Percentiles rank a stretch among this genome's conserved stretches.
phyloP scores from a whole-genome alignment of 2,113 vertebrate species.

The Azemiops feae region DNA sequence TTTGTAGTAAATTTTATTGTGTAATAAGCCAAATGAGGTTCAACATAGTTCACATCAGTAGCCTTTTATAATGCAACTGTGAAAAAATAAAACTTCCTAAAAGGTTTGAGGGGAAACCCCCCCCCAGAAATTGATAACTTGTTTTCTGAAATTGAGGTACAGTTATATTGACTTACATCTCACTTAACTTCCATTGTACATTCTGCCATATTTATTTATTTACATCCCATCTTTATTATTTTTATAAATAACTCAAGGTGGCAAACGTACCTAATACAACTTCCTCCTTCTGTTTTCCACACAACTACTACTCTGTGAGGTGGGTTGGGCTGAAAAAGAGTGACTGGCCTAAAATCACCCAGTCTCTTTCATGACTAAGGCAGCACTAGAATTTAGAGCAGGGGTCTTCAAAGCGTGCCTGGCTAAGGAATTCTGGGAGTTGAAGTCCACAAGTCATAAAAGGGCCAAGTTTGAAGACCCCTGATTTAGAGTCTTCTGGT shows the following conservation, averaged over 20 bases:
- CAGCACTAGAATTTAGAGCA: not conserved
- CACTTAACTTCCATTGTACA: not conserved
- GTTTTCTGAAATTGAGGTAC: not conserved
- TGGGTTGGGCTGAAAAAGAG: not conserved
- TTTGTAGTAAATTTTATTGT: not conserved
- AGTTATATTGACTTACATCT: not conserved
- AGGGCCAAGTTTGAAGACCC: no score
- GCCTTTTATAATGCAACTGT: not conserved
- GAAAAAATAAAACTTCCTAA: not conserved
- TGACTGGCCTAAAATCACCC: not conserved
- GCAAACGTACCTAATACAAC: not conserved
- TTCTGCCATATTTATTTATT: not conserved
- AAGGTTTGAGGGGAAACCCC: not conserved
- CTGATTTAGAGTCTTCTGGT: not conserved
- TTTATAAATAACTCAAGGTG: not conserved
- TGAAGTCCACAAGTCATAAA: no score
- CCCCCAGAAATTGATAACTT: not conserved
- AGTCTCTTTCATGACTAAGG: not conserved
- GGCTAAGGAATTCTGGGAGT: no score
- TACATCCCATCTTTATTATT: not conserved
- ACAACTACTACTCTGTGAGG: not conserved
- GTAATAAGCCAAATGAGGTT: not conserved
- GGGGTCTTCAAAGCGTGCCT: no score
- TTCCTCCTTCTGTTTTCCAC: not conserved
- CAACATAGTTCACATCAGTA: not conserved